Evolutionary conservation across 2,888 invertebrate species (phyloP), one percentile per base, ranked within the genome.

Genomic region (Hydriomena furcata): DNA sequence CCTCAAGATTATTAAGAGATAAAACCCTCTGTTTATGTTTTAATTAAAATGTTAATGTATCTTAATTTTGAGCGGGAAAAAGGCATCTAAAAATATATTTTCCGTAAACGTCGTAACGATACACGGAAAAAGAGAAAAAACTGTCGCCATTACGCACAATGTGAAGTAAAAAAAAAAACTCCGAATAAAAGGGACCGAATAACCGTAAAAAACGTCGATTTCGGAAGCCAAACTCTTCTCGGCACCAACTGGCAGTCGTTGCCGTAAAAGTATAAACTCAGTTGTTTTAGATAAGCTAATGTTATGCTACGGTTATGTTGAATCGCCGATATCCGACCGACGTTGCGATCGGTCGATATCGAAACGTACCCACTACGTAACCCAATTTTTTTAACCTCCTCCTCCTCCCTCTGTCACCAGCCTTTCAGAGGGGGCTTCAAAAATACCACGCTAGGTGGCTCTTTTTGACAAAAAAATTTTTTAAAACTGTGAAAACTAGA

Each of bases 291-390:
- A 77, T 77, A 79, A 75, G 74, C 72, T 71, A 75, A 72, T 70
- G 67, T 67, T 59, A 60, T 63, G 55, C 58, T 67, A 70, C 76
- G 75, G 76, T 76, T 76, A 76, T 72, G 65, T 75, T 67, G 65
- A 72, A 66, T 59, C 58, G 61, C 45, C 58, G 50, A 61, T 61
- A 53, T 59, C 53, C 55, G 55, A 61, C 12, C 42, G 66, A 31
- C n/a, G n/a, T n/a, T n/a, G n/a, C n/a, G n/a, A n/a, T n/a, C n/a
- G n/a, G n/a, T n/a, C n/a, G n/a, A n/a, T n/a, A n/a, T n/a, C n/a
- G n/a, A n/a, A n/a, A n/a, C n/a, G n/a, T n/a, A n/a, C n/a, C n/a
- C n/a, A n/a, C n/a, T n/a, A n/a, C n/a, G n/a, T n/a, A n/a, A n/a
- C n/a, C n/a, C n/a, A n/a, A n/a, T n/a, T n/a, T n/a, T n/a, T n/a